A percentile compares a stretch with the other conserved stretches of the same genome.
Conservation (phyloP, 1,140 invertebrate genomes). For the Elymnias hypermnestra region DNA sequence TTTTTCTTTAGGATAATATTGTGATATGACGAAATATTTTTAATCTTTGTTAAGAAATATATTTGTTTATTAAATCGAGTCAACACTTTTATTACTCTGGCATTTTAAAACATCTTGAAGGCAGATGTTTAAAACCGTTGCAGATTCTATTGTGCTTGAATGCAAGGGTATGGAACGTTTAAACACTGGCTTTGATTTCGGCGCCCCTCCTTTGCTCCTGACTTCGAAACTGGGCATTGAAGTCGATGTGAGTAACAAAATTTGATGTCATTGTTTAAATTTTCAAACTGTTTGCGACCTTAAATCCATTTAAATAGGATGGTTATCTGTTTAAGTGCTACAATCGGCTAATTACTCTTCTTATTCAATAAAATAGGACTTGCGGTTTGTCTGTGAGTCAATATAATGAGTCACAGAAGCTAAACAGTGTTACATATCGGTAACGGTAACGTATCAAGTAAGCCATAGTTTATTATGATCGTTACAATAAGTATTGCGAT, state of each 20-base stretch:
- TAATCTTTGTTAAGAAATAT: no score
- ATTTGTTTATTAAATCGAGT: no score
- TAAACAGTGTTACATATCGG: background rate
- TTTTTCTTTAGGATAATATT: no score
- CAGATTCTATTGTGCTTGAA: slow-evolving; percentile 53
- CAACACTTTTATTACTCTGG: no score
- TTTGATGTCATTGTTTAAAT: background rate
- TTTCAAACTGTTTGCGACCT: background rate
- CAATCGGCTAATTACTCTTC: slow-evolving; percentile 1
- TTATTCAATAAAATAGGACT: slow-evolving; percentile 4
- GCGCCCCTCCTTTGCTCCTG: slow-evolving; percentile 40
- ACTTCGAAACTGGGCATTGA: slow-evolving; percentile 17
- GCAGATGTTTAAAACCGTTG: slow-evolving; percentile 73
- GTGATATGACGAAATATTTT: no score
- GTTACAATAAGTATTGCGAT: background rate
- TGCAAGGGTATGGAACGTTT: slow-evolving; percentile 40
- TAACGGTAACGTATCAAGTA: background rate
- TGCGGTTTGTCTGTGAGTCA: slow-evolving; percentile 14
- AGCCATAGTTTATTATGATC: slow-evolving; percentile 3
- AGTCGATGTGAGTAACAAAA: slow-evolving; percentile 1
- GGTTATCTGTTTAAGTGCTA: background rate
- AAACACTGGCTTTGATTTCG: slow-evolving; percentile 41
- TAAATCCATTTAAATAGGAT: background rate
- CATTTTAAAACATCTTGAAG: slow-evolving; percentile 15
- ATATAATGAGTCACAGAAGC: slow-evolving; percentile 1